Evolutionary conservation across 2,797 vertebrate species (phyloP), one percentile per base, ranked within the genome.

Genomic region (Hybognathus amarus): DNA sequence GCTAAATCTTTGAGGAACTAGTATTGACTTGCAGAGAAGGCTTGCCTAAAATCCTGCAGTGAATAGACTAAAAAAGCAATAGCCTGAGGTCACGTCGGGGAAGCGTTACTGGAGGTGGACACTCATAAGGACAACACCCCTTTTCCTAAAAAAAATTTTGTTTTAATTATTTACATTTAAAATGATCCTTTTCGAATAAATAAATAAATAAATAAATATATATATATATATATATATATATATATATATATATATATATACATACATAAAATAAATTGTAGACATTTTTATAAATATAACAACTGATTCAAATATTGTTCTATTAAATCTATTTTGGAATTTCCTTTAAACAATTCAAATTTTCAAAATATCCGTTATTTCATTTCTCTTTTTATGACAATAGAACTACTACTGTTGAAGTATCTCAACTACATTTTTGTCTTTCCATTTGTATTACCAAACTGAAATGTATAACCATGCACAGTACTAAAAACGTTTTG

Each of bases 1-100:
- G 45, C 42, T 52, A 56, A 82, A 45, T 27, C 17, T 27, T 17
- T 30, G 24, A 61, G 76, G 50, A 76, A 79, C 80, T 74, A 59
- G 85, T 82, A 33, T 24, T 54, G 66, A 78, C 85, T 67, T 86
- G 85, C 8, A 68, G 10, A 56, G 33, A 40, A 36, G 13, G 15
- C 30, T 54, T 30, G 67, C 36, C 54, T 71, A 17, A 75, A 82
- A 75, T 74, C 59, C 33, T 27, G 59, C 69, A 52, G 59, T 67
- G 70, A 71, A 78, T 33, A 33, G 13, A 27, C 47, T 47, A 69
- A 27, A 67, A 67, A 75, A 76, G 71, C n/a, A 66, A 56, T 40
- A 82, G 45, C 80, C 80, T 10, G 45, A 59, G 79, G 79, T 50
- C 22, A 81, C 17, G 9, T 36, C 20, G 56, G 33, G 47, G 40